Conservation (phyloP, 2,113 vertebrate genomes). For the Theristicus caerulescens region DNA sequence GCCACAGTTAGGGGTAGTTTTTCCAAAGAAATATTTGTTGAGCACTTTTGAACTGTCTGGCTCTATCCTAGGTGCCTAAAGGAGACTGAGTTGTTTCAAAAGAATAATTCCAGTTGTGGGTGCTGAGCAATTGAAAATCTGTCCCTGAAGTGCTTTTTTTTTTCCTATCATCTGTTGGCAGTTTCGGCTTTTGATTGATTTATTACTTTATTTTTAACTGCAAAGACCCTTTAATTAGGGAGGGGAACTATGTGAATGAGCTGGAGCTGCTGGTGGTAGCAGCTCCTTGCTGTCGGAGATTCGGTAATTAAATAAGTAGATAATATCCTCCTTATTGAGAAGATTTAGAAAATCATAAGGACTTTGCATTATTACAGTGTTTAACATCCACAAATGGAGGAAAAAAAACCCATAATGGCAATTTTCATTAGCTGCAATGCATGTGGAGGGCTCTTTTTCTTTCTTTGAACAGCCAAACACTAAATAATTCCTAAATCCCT, state of each 20-base stretch:
- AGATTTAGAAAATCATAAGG: constrained; percentile 69
- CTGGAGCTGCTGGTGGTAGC: constrained; percentile 20
- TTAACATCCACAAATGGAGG: constrained; percentile 49
- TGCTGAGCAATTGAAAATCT: constrained; percentile 40
- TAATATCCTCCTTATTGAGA: constrained; percentile 64
- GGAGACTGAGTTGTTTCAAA: constrained; percentile 20
- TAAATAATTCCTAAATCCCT: constrained; percentile 47
- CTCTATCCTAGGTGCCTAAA: constrained; percentile 14
- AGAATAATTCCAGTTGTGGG: not conserved
- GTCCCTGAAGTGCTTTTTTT: not conserved
- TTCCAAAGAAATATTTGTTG: not conserved
- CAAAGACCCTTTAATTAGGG: constrained; percentile 53
- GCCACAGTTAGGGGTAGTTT: not conserved
- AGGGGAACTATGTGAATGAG: constrained; percentile 17
- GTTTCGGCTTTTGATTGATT: not conserved
- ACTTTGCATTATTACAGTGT: constrained; percentile 55
- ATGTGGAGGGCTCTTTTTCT: constrained; percentile 47
- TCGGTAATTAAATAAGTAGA: constrained; percentile 66
- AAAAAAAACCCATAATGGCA: constrained; percentile 16
- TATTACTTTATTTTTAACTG: constrained; percentile 36
- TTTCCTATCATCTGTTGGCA: not conserved
- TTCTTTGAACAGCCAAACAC: constrained; percentile 39
- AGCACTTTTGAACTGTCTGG: constrained; percentile 31
- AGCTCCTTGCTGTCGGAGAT: constrained; percentile 34
- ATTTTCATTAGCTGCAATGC: constrained; percentile 59